Conservation (phyloP, 2,888 invertebrate genomes). For the Leucophora obtusa region DNA sequence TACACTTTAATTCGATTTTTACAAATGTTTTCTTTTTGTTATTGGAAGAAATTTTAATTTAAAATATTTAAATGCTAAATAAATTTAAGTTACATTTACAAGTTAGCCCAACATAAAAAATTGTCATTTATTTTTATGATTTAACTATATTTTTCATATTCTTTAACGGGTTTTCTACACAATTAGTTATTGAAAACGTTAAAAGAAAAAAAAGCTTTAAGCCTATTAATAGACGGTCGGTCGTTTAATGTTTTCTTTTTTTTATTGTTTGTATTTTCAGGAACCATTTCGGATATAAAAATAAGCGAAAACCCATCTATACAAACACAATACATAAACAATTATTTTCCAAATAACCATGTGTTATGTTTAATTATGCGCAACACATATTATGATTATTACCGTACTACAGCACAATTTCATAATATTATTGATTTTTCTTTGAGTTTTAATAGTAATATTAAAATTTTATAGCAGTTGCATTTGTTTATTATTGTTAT, state of each 20-base stretch:
- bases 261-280: neutral
- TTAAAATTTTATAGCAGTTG: conserved; percentile 9
- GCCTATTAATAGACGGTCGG: conserved; percentile 46
- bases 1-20: too few relatives aligned
- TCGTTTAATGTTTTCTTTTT: conserved; percentile 39
- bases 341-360: neutral
- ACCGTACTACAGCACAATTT: neutral
- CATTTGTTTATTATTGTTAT: conserved; percentile 9
- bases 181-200: conserved; percentile 59
- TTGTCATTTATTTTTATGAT: conserved; percentile 53
- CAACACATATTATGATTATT: conserved; percentile 39
- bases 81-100: neutral
- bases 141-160: conserved; percentile 14
- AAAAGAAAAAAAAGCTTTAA: conserved; percentile 22
- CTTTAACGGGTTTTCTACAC: conserved; percentile 49
- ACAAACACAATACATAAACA: neutral
- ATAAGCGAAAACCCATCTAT: neutral
- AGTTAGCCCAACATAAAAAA: conserved; percentile 24
- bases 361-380: conserved; percentile 31
- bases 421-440: conserved; percentile 4
- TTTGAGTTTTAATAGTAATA: neutral
- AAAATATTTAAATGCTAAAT: too few relatives aligned
- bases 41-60: too few relatives aligned
- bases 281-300: conserved; percentile 9
- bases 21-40: too few relatives aligned